phyloP scores from a whole-genome alignment of 2,797 vertebrate genomes.

The Acanthurus lineatus region DNA sequence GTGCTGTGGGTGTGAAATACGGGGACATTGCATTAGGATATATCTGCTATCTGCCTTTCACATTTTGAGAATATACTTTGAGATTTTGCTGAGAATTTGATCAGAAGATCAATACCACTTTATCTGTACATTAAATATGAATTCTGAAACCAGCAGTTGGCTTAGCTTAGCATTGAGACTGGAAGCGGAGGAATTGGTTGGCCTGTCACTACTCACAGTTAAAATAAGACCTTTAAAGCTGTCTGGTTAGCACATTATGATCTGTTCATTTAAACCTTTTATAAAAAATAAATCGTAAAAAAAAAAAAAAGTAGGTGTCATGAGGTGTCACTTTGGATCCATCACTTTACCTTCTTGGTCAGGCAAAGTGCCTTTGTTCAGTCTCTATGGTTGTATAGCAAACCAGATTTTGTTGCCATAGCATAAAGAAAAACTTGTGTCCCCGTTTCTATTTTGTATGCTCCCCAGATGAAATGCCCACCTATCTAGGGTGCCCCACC shows the following conservation, averaged over 20 bases:
- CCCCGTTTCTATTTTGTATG: not conserved
- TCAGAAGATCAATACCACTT: not conserved
- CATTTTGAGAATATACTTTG: not conserved
- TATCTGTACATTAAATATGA: not conserved
- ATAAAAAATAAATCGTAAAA: not conserved
- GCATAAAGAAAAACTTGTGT: not conserved
- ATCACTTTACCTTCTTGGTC: not conserved
- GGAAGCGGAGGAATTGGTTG: not conserved
- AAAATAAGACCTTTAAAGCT: no score
- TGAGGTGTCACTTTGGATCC: not conserved
- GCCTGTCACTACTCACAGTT: no score
- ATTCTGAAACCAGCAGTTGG: not conserved
- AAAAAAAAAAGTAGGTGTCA: no score
- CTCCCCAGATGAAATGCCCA: no score
- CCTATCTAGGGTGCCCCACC: no score
- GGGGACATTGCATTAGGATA: conserved; percentile 39
- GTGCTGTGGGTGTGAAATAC: conserved; percentile 66
- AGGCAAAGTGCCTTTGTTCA: not conserved
- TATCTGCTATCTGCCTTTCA: conserved; percentile 11
- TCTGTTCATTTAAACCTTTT: no score
- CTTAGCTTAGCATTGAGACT: conserved; percentile 23
- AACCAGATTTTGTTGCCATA: not conserved
- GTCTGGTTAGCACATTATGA: no score
- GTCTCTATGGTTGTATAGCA: not conserved
- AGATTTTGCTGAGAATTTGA: not conserved